phyloP scores from a whole-genome alignment of 2,113 vertebrate species.

The Lasiurus cinereus region DNA sequence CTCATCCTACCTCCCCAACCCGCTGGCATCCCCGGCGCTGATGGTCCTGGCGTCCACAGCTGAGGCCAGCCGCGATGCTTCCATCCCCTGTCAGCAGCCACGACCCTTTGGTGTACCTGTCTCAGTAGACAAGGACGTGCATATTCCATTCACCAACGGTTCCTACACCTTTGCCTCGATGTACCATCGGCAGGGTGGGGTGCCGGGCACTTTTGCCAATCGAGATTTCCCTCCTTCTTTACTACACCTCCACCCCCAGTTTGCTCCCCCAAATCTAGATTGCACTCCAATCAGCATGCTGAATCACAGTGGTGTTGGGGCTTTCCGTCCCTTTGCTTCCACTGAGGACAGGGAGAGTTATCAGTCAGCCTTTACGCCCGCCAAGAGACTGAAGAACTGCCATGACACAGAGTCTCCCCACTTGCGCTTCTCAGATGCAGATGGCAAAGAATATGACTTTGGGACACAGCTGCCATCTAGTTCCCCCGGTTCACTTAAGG shows the following conservation, averaged over 20 bases:
- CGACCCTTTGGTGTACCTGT: slow-evolving; percentile 98
- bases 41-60: slow-evolving; percentile 99
- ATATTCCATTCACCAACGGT: slow-evolving; percentile 98
- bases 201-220: slow-evolving; percentile 96
- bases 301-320: slow-evolving; percentile 98
- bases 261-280: slow-evolving; percentile 98
- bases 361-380: slow-evolving; percentile 98
- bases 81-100: slow-evolving; percentile 98
- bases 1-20: slow-evolving; percentile 99
- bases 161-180: slow-evolving; percentile 99
- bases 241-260: slow-evolving; percentile 98
- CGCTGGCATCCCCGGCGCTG: slow-evolving; percentile 97
- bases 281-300: slow-evolving; percentile 99
- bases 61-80: slow-evolving; percentile 97
- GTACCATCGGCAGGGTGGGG: slow-evolving; percentile 98
- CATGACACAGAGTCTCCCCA: slow-evolving; percentile 98
- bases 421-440: slow-evolving; percentile 98
- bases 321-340: slow-evolving; percentile 98
- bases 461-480: slow-evolving; percentile 95
- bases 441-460: slow-evolving; percentile 99
- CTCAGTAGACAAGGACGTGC: slow-evolving; percentile 98
- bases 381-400: slow-evolving; percentile 99
- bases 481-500: slow-evolving; percentile 97
- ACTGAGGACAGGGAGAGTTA: slow-evolving; percentile 98
- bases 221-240: slow-evolving; percentile 98